These are phyloP conservation scores for Chlorodrepanis virens DNA, from an alignment of 2,113 vertebrate genomes.

Conservation along the genomic window DNA sequence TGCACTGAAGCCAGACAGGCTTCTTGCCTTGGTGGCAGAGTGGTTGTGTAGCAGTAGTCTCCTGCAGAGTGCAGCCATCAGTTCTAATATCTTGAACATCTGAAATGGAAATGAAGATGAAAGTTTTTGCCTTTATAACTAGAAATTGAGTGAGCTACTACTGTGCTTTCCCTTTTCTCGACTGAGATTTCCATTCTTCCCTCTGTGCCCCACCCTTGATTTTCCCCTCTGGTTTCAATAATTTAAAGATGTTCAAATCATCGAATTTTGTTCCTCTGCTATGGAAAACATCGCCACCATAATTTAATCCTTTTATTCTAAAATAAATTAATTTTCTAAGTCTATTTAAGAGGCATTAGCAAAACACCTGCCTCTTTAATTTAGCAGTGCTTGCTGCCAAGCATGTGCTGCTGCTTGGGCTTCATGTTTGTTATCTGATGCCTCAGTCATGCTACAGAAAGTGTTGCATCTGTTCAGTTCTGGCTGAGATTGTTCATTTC, in stretches of 20 bases:
- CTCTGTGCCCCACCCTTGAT: fast-evolving
- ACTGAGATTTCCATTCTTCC: background rate
- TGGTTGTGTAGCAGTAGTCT: background rate
- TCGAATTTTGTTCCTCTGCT: background rate
- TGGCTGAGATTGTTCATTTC: background rate
- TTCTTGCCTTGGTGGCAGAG: background rate
- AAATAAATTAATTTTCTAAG: background rate
- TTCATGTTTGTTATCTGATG: background rate
- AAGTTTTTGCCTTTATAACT: background rate
- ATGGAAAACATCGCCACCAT: background rate
- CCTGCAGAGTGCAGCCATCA: background rate
- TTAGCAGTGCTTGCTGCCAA: background rate
- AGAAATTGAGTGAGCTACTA: background rate
- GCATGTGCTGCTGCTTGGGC: background rate
- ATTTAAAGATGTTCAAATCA: background rate
- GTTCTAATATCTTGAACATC: background rate
- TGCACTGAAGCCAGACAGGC: background rate
- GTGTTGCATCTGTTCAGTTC: background rate
- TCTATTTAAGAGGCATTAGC: background rate
- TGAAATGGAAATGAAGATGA: background rate
- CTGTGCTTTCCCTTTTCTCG: background rate
- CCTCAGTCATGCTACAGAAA: background rate
- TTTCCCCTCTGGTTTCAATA: background rate
- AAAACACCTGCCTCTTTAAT: background rate
- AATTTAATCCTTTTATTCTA: background rate